Evolutionary conservation across 2,113 vertebrate species (phyloP), one percentile per base, ranked within the genome.

Genomic region (Nibea coibor): DNA sequence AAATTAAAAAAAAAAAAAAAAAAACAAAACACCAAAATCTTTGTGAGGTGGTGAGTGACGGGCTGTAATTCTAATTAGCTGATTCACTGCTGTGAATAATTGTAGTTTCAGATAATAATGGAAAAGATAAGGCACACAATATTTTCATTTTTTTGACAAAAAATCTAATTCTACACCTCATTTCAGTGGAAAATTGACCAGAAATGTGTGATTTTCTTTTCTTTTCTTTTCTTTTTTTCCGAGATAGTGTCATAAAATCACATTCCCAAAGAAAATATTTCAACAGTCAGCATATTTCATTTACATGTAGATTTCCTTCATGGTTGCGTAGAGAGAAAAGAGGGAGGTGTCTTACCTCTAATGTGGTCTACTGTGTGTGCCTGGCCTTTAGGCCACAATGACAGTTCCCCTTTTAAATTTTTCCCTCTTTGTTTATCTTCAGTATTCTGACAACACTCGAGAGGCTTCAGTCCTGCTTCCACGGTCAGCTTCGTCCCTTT

Each of bases 91-190:
- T 78, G 56, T 66, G 66, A 77, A 56, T 10, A 78, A 56, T 66
- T 78, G 48, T 39, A 53, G n/a, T 31, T 24, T 66, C 5, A 19
- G 50, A 42, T 45, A 51, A 4, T 12, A 57, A 68, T 72, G 59
- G 65, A 73, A 83, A 86, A 82, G 75, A 86, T 92, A 94, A 93
- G 93, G 92, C 92, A 93, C 93, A 50, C 72, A 75, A 75, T 85
- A 35, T 88, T 84, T 75, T 50, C 4, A 56, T 35, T 35, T 35
- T 67, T 1, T 66, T 73, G 53, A 31, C n/a, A 56, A 67, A 75
- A 75, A 75, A 56, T 57, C 62, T 5, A 43, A 76, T 67, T 71
- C n/a, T 75, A 22, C 43, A 64, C 35, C 50, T 78, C 15, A 78
- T 75, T 82, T 81, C 9, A 67, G 28, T 58, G 22, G 62, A n/a